A percentile compares a stretch with the other conserved stretches of the same genome.
phyloP scores from a whole-genome alignment of 2,888 invertebrate species.

The Argyresthia albistria region DNA sequence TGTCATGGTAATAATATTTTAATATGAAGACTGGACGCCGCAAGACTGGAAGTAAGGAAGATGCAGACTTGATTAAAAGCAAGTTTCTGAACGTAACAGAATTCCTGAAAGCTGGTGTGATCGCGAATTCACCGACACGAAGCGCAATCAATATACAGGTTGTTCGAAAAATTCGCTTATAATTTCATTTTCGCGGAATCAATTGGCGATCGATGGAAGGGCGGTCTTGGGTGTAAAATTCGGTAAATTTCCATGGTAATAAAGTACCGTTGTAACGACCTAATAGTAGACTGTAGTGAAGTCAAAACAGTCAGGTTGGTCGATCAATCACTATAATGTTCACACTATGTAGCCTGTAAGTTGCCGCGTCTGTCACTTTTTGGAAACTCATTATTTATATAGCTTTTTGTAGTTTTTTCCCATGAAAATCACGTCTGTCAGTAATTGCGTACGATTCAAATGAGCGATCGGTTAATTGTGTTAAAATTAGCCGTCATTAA shows the following conservation, averaged over 20 bases:
- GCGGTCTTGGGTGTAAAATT: constrained; percentile 33
- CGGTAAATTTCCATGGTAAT: constrained; percentile 29
- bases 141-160: not conserved
- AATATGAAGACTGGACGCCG: too few relatives aligned
- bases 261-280: constrained; percentile 42
- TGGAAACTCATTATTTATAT: not conserved
- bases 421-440: constrained; percentile 3
- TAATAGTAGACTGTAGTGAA: constrained; percentile 22
- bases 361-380: constrained; percentile 4
- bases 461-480: constrained; percentile 35
- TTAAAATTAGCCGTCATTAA: constrained; percentile 16
- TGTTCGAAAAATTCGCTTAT: constrained; percentile 17
- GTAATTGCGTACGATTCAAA: constrained; percentile 19
- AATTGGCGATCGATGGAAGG: constrained; percentile 28
- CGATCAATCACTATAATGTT: constrained; percentile 28
- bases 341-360: constrained; percentile 12
- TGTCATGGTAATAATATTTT: too few relatives aligned
- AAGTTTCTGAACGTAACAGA: too few relatives aligned
- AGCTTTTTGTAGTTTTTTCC: not conserved
- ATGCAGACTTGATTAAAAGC: too few relatives aligned
- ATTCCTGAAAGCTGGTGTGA: too few relatives aligned
- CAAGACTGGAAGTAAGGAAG: too few relatives aligned
- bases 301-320: not conserved
- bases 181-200: constrained; percentile 51
- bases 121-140: too few relatives aligned